A percentile compares a stretch with the other conserved stretches of the same genome.
These are phyloP conservation scores for Drosophila macrospina DNA, from an alignment of 2,888 invertebrate genomes.

Conservation along the genomic window DNA sequence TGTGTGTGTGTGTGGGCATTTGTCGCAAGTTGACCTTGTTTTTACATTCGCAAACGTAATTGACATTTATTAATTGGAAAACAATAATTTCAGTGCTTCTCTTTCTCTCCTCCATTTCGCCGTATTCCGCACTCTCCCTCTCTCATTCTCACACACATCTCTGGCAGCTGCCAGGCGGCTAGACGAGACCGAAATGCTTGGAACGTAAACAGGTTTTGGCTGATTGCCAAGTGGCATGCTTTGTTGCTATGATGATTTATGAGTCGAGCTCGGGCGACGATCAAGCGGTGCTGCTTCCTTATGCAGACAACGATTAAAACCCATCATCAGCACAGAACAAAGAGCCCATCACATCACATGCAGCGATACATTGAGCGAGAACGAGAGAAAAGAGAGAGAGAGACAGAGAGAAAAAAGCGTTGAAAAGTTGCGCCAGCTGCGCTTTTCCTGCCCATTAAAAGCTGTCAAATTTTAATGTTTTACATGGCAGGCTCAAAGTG, in stretches of 20 bases:
- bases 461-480: constrained; percentile 80
- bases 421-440: constrained; percentile 59
- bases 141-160: constrained; percentile 10
- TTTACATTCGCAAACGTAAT: constrained; percentile 64
- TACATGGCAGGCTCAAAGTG: constrained; percentile 75
- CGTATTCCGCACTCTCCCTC: constrained; percentile 7
- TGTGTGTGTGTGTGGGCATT: not conserved
- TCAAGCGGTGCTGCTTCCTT: constrained; percentile 48
- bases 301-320: constrained; percentile 70
- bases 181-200: constrained; percentile 9
- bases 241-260: constrained; percentile 55
- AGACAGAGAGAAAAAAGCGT: constrained; percentile 18
- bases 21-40: constrained; percentile 52
- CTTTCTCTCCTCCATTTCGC: not conserved
- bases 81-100: constrained; percentile 66
- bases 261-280: constrained; percentile 24
- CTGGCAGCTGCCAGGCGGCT: constrained; percentile 55
- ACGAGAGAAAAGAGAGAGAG: not conserved
- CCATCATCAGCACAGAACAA: constrained; percentile 63
- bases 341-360: constrained; percentile 22
- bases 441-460: constrained; percentile 63
- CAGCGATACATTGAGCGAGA: not conserved
- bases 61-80: constrained; percentile 82
- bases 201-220: constrained; percentile 22
- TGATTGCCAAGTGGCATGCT: constrained; percentile 34